Conservation (phyloP, 2,113 vertebrate species). For the Talpa occidentalis region DNA sequence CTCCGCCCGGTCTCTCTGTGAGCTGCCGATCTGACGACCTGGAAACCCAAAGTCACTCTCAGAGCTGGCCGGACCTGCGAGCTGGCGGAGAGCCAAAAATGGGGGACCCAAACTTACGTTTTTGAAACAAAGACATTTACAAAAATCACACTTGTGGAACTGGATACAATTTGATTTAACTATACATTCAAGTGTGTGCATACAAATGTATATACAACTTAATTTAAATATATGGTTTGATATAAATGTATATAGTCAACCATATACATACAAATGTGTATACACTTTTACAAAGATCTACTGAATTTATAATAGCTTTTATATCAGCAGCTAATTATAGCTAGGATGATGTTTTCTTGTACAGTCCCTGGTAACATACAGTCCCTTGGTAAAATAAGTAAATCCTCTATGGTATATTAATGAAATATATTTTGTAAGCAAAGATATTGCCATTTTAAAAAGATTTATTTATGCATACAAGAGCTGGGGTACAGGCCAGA, state of each 20-base stretch:
- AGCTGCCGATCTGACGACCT: too few relatives aligned
- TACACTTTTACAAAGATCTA: neutral
- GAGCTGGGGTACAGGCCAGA: too few relatives aligned
- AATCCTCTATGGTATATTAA: neutral
- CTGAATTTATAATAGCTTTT: slow-evolving; percentile 31
- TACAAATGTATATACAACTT: neutral
- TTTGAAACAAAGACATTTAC: neutral
- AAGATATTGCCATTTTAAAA: neutral
- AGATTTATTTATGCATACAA: too few relatives aligned
- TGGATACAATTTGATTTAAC: neutral
- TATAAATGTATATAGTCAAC: neutral
- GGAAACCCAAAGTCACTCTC: too few relatives aligned
- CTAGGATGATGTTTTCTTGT: neutral
- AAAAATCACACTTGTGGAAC: slow-evolving; percentile 6
- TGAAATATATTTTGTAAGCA: neutral
- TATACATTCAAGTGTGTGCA: neutral
- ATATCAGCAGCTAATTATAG: neutral
- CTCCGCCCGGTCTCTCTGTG: too few relatives aligned
- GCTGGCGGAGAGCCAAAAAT: too few relatives aligned
- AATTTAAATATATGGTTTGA: too few relatives aligned
- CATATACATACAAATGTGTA: neutral
- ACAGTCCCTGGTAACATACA: neutral
- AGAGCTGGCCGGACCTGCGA: too few relatives aligned
- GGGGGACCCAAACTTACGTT: neutral
- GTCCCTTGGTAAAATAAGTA: neutral